Evolutionary conservation across 2,113 vertebrate genomes (phyloP), one percentile per base, ranked within the genome.

Genomic region (Brienomyrus brachyistius): DNA sequence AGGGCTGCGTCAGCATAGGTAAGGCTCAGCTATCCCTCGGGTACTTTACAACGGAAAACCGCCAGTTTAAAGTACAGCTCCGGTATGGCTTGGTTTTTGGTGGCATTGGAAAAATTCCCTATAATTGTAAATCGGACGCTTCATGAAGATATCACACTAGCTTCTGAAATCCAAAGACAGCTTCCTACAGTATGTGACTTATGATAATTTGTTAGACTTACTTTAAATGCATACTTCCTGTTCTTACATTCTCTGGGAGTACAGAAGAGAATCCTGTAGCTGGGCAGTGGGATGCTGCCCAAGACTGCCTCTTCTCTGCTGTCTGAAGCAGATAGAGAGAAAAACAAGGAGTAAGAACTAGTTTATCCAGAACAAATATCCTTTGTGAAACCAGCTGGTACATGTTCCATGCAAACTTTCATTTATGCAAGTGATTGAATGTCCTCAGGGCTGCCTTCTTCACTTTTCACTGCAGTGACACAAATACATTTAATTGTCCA

Each of bases 151-250:
- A 40, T 40, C 40, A 40, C 31, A 80, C 35, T 43, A 80, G 35
- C 5, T 80, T 19, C 31, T 43, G 74, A 80, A 80, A 35, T 17
- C 74, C 35, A 80, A 43, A 40, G 35, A 80, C 74, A 80, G n/a
- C 74, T 19, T 80, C 31, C 15, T 43, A 40, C 2, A 40, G 40
- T 40, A 19, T 17, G 35, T 80, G 74, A 80, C 35, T 43, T 19
- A 43, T 7, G 15, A 15, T 17, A 80, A 80, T 35, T 27, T 50
- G 82, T 27, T n/a, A 48, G 23, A 90, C 94, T 93, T 93, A 98
- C 97, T 86, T 97, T 98, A 93, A 98, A 98, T 45, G 97, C 96
- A 91, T 97, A 97, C 89, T 97, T 97, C 21, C 97, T 94, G 91
- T 97, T 97, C 82, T 96, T 97, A 90, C 96, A 96, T 92, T 97